Evolutionary conservation across 2,888 invertebrate species (phyloP).

Genomic region (Hemicrepidius hirtus): DNA sequence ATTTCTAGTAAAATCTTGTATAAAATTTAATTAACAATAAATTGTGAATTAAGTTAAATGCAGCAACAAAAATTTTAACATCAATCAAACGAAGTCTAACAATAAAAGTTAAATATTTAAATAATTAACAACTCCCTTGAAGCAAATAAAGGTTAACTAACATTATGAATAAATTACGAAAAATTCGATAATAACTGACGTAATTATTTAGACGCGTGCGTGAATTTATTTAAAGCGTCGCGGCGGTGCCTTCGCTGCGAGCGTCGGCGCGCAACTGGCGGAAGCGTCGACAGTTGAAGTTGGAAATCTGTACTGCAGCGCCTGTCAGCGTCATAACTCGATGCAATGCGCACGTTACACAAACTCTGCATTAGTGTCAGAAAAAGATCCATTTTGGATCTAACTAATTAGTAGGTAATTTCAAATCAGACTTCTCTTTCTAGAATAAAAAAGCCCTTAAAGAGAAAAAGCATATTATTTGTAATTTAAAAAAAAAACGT

Average conservation of each 20-base stretch:
- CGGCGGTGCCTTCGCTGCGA: constrained; percentile 59
- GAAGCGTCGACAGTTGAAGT: constrained; percentile 52
- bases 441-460: too few relatives aligned
- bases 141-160: constrained; percentile 41
- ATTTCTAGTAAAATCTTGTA: constrained; percentile 22
- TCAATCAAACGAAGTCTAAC: constrained; percentile 33
- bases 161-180: constrained; percentile 48
- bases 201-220: constrained; percentile 45
- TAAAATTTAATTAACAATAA: constrained; percentile 39
- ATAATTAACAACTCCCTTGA: constrained; percentile 41
- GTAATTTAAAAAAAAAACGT: too few relatives aligned
- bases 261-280: constrained; percentile 63
- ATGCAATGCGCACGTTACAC: constrained; percentile 56
- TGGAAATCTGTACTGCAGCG: constrained; percentile 52
- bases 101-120: constrained; percentile 44
- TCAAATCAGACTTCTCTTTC: too few relatives aligned
- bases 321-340: constrained; percentile 45
- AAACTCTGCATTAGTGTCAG: not conserved
- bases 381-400: not conserved
- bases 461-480: too few relatives aligned
- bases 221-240: constrained; percentile 54
- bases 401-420: too few relatives aligned
- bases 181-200: constrained; percentile 47
- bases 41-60: constrained; percentile 10
- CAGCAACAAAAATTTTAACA: constrained; percentile 27